Evolutionary conservation across 2,888 invertebrate species (phyloP).

Genomic region (Lamellibrachia columna): DNA sequence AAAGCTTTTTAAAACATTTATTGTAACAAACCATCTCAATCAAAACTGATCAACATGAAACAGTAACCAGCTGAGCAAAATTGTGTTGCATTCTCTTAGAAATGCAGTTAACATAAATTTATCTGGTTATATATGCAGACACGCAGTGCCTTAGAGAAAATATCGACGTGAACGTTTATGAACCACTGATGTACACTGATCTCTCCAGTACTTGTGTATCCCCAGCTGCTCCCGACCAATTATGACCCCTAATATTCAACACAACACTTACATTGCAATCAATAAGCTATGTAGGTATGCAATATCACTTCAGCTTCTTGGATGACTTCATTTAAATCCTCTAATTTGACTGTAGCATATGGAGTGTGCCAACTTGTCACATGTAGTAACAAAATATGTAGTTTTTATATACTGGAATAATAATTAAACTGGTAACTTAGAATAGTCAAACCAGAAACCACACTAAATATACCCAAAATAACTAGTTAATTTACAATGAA

Average conservation of each 20-base stretch:
- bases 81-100: neutral
- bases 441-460: no score
- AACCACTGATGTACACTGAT: neutral
- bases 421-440: neutral
- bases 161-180: neutral
- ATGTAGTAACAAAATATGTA: neutral
- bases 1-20: neutral
- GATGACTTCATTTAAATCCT: neutral
- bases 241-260: neutral
- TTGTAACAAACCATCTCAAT: slow-evolving; percentile 10
- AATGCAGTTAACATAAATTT: neutral
- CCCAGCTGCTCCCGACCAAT: neutral
- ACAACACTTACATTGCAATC: neutral
- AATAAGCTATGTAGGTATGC: neutral
- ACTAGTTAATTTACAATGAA: neutral
- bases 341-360: neutral
- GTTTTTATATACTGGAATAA: neutral
- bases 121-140: neutral
- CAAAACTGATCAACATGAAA: slow-evolving; percentile 10
- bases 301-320: neutral
- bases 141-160: neutral
- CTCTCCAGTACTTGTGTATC: neutral
- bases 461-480: neutral
- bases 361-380: neutral
- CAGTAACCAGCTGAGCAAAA: neutral